Conservation (phyloP, 1,140 invertebrate genomes). For the Aphelinus atriplicis region DNA sequence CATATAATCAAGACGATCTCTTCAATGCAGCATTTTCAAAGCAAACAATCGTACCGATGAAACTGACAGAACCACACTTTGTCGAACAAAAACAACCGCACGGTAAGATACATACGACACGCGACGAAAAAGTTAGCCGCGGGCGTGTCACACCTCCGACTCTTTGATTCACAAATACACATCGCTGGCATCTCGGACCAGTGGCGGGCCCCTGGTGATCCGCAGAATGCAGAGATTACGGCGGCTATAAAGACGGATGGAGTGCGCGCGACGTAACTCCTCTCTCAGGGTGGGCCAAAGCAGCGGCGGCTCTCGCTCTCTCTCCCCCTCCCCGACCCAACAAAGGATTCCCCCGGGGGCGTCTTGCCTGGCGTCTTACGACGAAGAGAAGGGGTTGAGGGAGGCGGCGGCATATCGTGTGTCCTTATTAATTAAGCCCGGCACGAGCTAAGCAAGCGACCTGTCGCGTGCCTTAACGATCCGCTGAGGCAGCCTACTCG, state of each 20-base stretch:
- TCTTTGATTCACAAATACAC: not conserved
- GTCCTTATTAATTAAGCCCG: constrained; percentile 68
- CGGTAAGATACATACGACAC: no score
- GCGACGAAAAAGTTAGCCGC: no score
- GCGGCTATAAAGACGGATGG: constrained; percentile 38
- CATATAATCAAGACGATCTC: no score
- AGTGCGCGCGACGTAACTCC: constrained; percentile 33
- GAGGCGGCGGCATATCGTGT: constrained; percentile 63
- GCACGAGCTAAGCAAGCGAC: constrained; percentile 47
- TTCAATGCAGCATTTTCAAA: no score
- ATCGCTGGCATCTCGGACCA: no score
- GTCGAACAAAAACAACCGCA: no score
- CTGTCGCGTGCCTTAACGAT: constrained; percentile 62
- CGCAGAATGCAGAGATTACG: constrained; percentile 31
- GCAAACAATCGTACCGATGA: no score
- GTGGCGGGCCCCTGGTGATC: not conserved
- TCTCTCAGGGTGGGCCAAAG: constrained; percentile 60
- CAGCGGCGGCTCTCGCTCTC: constrained; percentile 42
- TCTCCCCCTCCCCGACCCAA: constrained; percentile 59
- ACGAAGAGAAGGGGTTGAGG: constrained; percentile 52
- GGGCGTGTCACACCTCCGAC: not conserved
- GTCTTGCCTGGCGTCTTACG: no score
- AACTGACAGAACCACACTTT: no score
- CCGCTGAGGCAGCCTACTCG: constrained; percentile 33
- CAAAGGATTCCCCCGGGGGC: constrained; percentile 63